Percentiles rank a stretch among this genome's conserved stretches.
Evolutionary conservation across 2,888 invertebrate genomes (phyloP).

Genomic region (Melanchra persicariae): DNA sequence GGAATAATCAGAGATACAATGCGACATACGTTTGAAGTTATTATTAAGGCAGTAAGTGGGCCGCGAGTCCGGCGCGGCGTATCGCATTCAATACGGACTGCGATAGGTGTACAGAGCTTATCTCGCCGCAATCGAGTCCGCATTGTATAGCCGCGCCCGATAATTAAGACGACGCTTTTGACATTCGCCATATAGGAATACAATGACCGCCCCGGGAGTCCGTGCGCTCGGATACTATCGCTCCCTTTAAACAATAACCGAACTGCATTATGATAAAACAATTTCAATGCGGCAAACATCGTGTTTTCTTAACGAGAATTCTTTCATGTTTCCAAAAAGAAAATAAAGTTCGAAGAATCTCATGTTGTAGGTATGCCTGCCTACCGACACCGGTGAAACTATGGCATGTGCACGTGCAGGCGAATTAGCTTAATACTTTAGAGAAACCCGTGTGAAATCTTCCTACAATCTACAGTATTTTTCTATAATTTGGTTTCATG

Average conservation of each 20-base stretch:
- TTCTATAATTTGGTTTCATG: slow-evolving; percentile 57
- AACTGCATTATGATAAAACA: slow-evolving; percentile 89
- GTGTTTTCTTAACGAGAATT: slow-evolving; percentile 87
- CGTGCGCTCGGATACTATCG: slow-evolving; percentile 87
- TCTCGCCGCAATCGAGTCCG: slow-evolving; percentile 89
- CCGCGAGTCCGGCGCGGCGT: slow-evolving; percentile 72
- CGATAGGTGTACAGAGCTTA: slow-evolving; percentile 86
- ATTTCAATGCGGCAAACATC: slow-evolving; percentile 88
- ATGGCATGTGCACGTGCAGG: slow-evolving; percentile 25
- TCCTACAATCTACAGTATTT: slow-evolving; percentile 49
- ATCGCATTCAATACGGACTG: slow-evolving; percentile 85
- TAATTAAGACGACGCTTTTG: slow-evolving; percentile 91
- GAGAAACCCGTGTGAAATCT: slow-evolving; percentile 55
- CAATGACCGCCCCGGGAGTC: slow-evolving; percentile 90
- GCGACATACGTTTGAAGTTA: slow-evolving; percentile 88
- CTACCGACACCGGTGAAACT: slow-evolving; percentile 12
- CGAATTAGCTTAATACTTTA: slow-evolving; percentile 37
- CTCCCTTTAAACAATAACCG: slow-evolving; percentile 88
- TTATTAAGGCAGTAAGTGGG: slow-evolving; percentile 87
- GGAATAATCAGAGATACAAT: slow-evolving; percentile 88
- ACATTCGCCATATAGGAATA: slow-evolving; percentile 91
- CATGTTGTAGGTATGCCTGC: slow-evolving; percentile 54
- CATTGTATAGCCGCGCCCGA: slow-evolving; percentile 89
- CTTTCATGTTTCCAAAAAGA: slow-evolving; percentile 76
- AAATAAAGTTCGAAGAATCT: slow-evolving; percentile 75